Conservation (phyloP, 2,113 vertebrate genomes). For the Clarias batrachus region DNA sequence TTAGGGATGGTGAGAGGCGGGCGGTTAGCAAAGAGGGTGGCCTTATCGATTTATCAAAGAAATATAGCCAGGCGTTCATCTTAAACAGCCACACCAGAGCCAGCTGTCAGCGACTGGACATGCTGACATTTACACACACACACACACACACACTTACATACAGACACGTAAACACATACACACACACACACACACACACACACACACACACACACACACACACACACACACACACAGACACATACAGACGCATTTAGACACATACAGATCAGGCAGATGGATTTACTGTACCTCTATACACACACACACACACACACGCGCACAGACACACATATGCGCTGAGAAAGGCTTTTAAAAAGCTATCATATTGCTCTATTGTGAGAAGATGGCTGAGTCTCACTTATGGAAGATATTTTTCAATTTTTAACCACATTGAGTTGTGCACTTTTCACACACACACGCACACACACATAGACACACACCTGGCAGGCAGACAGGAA, state of each 20-base stretch:
- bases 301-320: constrained; percentile 42
- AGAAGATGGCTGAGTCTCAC: constrained; percentile 58
- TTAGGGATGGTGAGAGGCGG: constrained; percentile 67
- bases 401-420: constrained; percentile 56
- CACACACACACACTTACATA: constrained; percentile 35
- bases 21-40: constrained; percentile 65
- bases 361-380: constrained; percentile 62
- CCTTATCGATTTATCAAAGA: constrained; percentile 73
- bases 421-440: constrained; percentile 57
- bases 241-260: constrained; percentile 14
- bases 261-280: constrained; percentile 48
- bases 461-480: constrained; percentile 28
- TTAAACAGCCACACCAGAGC: constrained; percentile 73
- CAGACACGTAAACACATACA: constrained; percentile 33
- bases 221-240: constrained; percentile 41
- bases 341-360: constrained; percentile 51
- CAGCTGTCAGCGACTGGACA: constrained; percentile 68
- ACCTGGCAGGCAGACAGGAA: constrained; percentile 66
- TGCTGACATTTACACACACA: constrained; percentile 61
- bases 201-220: constrained; percentile 50
- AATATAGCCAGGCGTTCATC: constrained; percentile 69
- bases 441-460: constrained; percentile 18
- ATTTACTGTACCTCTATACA: constrained; percentile 19
- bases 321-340: constrained; percentile 23
- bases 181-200: constrained; percentile 50